Conservation (phyloP, 2,797 vertebrate species). For the Todus mexicanus region DNA sequence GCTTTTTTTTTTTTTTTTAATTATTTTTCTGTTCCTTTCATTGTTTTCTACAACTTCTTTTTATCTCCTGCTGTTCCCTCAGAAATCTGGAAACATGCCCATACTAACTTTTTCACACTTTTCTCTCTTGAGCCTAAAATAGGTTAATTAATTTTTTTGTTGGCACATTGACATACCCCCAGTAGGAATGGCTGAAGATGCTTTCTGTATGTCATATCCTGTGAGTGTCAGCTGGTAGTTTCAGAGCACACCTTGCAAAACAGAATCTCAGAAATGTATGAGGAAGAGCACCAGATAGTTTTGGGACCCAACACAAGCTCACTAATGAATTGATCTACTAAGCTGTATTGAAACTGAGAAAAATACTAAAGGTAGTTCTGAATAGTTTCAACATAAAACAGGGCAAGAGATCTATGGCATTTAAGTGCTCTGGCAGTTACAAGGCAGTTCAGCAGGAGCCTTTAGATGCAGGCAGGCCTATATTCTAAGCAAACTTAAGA, state of each 20-base stretch:
- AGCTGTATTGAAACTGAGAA: background rate
- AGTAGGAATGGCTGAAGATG: background rate
- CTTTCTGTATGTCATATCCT: accelerated
- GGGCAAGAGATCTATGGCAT: background rate
- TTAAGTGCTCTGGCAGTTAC: background rate
- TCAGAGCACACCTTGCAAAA: background rate
- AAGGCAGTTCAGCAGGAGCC: too few relatives aligned
- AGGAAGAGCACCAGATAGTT: background rate
- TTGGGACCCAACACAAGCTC: background rate
- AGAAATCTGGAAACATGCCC: background rate
- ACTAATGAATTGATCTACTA: background rate
- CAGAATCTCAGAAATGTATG: background rate
- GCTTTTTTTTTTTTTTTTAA: background rate
- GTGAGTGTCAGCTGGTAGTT: background rate
- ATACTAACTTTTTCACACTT: background rate
- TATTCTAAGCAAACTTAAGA: background rate
- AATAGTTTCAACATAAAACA: background rate
- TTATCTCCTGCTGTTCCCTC: background rate
- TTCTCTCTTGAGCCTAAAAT: background rate
- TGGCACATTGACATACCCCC: background rate
- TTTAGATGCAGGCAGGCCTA: background rate
- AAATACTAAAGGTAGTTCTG: background rate
- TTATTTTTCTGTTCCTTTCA: background rate
- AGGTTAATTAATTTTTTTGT: background rate
- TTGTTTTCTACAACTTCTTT: background rate